Conservation (phyloP, 2,888 invertebrate genomes). For the Coenonympha arcania region DNA sequence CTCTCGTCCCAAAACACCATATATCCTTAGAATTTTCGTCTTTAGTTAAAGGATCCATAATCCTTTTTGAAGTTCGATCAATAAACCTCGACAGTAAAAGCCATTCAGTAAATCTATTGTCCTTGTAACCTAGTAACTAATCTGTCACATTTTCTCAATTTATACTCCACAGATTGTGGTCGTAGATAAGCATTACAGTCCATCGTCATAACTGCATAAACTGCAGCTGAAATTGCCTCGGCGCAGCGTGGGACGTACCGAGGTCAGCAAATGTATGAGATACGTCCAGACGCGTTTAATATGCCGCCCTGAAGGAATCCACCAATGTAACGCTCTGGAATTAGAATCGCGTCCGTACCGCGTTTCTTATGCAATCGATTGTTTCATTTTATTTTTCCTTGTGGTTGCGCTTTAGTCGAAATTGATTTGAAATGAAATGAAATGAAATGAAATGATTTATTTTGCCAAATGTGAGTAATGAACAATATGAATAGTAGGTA, state of each 20-base stretch:
- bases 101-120: too few species aligned
- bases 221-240: conserved; percentile 16
- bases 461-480: too few species aligned
- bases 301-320: conserved; percentile 10
- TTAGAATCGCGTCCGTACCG: conserved; percentile 1
- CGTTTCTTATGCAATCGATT: neutral
- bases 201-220: conserved; percentile 13
- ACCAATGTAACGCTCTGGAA: neutral
- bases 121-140: too few species aligned
- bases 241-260: conserved; percentile 14
- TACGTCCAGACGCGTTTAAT: conserved; percentile 3
- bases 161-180: neutral
- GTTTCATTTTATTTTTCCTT: neutral
- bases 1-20: too few species aligned
- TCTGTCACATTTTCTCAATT: neutral
- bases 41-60: too few species aligned
- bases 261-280: conserved; percentile 14
- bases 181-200: neutral
- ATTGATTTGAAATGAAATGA: too few species aligned
- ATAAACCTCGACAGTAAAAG: too few species aligned
- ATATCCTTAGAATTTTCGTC: too few species aligned
- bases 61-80: too few species aligned
- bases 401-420: too few species aligned
- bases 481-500: too few species aligned
- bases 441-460: too few species aligned